Conservation (phyloP, 1,140 invertebrate species). For the Saxidomus purpurata region DNA sequence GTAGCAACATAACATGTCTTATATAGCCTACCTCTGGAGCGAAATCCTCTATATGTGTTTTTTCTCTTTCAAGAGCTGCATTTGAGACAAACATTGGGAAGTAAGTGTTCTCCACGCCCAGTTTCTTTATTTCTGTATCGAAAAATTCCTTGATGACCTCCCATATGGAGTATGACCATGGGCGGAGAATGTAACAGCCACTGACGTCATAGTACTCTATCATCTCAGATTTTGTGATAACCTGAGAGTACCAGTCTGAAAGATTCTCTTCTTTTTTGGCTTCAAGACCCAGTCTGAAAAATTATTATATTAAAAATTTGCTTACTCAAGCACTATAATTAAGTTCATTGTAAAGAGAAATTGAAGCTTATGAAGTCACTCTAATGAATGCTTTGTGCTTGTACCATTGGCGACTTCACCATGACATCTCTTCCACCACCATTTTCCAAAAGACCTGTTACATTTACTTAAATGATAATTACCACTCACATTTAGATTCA, state of each 20-base stretch:
- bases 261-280: constrained; percentile 97
- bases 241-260: constrained; percentile 98
- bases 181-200: constrained; percentile 99
- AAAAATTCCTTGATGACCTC: constrained; percentile 96
- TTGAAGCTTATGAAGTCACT: too few relatives aligned
- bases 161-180: constrained; percentile 99
- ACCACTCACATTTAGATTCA: too few relatives aligned
- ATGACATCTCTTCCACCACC: too few relatives aligned
- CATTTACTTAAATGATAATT: too few relatives aligned
- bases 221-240: constrained; percentile 99
- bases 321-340: too few relatives aligned
- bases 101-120: constrained; percentile 98
- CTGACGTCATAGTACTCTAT: constrained; percentile 99
- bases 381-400: too few relatives aligned
- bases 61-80: constrained; percentile 96
- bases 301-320: too few relatives aligned
- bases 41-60: constrained; percentile 99
- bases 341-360: too few relatives aligned
- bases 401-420: too few relatives aligned
- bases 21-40: constrained; percentile 96
- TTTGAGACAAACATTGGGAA: constrained; percentile 99
- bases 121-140: constrained; percentile 95
- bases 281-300: constrained; percentile 94
- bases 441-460: too few relatives aligned
- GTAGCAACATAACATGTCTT: too few relatives aligned